Percentiles rank a stretch among this genome's conserved stretches.
phyloP scores from a whole-genome alignment of 2,113 vertebrate species.

The Vidua macroura region DNA sequence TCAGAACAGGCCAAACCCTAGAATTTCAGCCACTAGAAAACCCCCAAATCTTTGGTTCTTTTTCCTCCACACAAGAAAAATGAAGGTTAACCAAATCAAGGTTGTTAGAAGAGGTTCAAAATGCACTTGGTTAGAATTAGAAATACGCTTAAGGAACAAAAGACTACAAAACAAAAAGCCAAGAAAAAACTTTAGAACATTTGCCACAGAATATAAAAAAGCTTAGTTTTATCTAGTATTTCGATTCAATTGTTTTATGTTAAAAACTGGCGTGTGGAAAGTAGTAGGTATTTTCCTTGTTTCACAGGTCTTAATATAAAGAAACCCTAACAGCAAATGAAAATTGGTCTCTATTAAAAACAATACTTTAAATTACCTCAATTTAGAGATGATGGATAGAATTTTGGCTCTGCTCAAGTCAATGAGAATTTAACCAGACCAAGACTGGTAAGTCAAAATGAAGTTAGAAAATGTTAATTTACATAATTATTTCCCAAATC shows the following conservation, averaged over 20 bases:
- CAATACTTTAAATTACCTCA: not conserved
- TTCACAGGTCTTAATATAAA: not conserved
- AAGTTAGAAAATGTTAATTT: not conserved
- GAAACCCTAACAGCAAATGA: not conserved
- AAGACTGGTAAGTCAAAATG: not conserved
- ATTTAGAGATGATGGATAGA: not conserved
- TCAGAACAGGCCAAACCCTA: conserved; percentile 88
- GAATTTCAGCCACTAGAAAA: conserved; percentile 72
- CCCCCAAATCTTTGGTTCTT: conserved; percentile 71
- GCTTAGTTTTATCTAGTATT: conserved; percentile 10
- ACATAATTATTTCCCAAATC: not conserved
- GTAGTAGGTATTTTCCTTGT: not conserved
- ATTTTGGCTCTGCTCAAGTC: not conserved
- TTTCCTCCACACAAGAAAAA: conserved; percentile 82
- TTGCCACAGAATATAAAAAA: conserved; percentile 36
- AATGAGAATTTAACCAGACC: not conserved
- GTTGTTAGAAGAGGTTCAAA: conserved; percentile 83
- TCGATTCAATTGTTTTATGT: not conserved
- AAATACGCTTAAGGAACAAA: conserved; percentile 65
- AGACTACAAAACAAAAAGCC: conserved; percentile 58
- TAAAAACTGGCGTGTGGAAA: not conserved
- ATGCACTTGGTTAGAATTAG: conserved; percentile 80
- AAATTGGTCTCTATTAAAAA: not conserved
- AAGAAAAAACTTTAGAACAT: conserved; percentile 31
- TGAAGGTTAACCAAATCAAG: conserved; percentile 80